phyloP scores from a whole-genome alignment of 2,888 invertebrate species.

The Autographa gamma region DNA sequence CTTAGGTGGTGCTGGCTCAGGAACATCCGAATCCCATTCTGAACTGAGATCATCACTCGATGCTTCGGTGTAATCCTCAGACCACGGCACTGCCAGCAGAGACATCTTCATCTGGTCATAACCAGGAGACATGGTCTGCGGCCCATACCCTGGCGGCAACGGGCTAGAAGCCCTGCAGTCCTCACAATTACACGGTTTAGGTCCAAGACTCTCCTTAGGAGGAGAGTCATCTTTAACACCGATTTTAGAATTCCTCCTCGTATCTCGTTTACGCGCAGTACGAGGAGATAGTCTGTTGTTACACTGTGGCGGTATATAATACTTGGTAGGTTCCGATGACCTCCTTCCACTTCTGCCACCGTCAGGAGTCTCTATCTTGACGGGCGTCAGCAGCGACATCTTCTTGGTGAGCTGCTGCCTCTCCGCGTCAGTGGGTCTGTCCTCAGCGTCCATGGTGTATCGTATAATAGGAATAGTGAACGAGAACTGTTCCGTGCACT shows the following conservation, averaged over 20 bases:
- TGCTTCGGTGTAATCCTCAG: conserved; percentile 95
- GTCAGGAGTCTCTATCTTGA: conserved; percentile 85
- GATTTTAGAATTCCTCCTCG: conserved; percentile 76
- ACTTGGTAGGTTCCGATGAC: conserved; percentile 80
- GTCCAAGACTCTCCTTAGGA: conserved; percentile 74
- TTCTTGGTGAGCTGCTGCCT: conserved; percentile 80
- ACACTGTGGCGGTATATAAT: conserved; percentile 85
- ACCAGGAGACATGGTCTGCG: conserved; percentile 88
- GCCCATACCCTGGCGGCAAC: conserved; percentile 82
- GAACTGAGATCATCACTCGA: conserved; percentile 97
- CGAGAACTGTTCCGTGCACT: conserved; percentile 83
- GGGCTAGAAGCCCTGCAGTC: conserved; percentile 88
- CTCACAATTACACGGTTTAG: conserved; percentile 84
- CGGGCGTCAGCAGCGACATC: conserved; percentile 82
- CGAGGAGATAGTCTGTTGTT: conserved; percentile 83
- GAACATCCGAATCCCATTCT: conserved; percentile 96
- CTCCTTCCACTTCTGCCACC: conserved; percentile 78
- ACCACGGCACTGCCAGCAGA: conserved; percentile 93
- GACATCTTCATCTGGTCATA: conserved; percentile 95
- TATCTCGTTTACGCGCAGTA: conserved; percentile 82
- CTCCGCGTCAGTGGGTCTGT: conserved; percentile 69
- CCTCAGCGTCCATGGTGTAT: conserved; percentile 86
- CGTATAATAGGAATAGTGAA: conserved; percentile 85
- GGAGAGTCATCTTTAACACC: conserved; percentile 73
- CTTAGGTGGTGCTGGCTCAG: conserved; percentile 86